phyloP scores from a whole-genome alignment of 2,888 invertebrate genomes.

The Dryococelus australis region DNA sequence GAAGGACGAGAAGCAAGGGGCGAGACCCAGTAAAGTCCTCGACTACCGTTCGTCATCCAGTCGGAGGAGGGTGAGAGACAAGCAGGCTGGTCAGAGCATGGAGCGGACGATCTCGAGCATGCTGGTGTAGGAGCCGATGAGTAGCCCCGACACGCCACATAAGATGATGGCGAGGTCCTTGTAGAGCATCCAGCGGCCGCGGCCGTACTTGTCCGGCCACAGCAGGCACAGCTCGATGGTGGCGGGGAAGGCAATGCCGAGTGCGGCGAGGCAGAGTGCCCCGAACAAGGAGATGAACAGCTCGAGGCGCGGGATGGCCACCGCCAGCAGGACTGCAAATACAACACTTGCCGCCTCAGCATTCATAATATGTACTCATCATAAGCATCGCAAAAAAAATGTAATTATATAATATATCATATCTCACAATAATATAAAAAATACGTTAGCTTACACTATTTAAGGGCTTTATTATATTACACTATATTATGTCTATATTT shows the following conservation, averaged over 20 bases:
- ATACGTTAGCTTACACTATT: no score
- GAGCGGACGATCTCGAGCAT: constrained; percentile 63
- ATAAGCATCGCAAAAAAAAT: neutral
- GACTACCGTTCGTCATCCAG: no score
- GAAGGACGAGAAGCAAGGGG: no score
- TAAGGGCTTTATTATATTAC: no score
- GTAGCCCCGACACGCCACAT: constrained; percentile 70
- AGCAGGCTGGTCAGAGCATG: constrained; percentile 21
- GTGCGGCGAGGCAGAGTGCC: constrained; percentile 86
- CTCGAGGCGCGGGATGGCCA: constrained; percentile 82
- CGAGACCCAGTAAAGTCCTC: no score
- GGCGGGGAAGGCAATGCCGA: constrained; percentile 91
- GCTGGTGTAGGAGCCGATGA: constrained; percentile 75
- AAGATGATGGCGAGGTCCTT: constrained; percentile 70
- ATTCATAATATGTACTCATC: neutral
- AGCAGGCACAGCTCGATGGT: constrained; percentile 83
- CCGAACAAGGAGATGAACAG: constrained; percentile 83
- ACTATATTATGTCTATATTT: no score
- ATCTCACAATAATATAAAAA: no score
- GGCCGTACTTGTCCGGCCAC: constrained; percentile 69
- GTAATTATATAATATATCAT: no score
- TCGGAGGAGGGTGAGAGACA: no score
- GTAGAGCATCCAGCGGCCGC: constrained; percentile 64
- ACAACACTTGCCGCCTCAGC: neutral
- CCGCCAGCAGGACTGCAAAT: constrained; percentile 65